These are phyloP conservation scores for Pollachius pollachius DNA, from an alignment of 2,113 vertebrate species.

Conservation along the genomic window DNA sequence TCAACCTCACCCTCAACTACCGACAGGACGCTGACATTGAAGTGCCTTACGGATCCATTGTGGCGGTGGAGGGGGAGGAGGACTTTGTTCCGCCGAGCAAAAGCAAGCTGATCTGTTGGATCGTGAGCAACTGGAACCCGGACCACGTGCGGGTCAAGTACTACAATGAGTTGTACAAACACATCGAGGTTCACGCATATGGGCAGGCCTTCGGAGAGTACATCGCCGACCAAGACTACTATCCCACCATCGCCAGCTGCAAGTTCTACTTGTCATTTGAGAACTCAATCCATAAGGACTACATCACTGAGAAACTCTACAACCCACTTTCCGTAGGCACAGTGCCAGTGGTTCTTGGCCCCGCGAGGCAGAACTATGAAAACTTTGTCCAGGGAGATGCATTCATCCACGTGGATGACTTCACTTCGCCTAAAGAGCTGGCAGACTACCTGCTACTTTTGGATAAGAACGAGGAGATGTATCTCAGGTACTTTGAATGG, in stretches of 20 bases:
- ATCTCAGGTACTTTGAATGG: slow-evolving; percentile 95
- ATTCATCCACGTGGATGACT: slow-evolving; percentile 96
- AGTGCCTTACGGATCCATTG: slow-evolving; percentile 95
- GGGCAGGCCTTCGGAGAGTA: slow-evolving; percentile 94
- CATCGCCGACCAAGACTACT: slow-evolving; percentile 87
- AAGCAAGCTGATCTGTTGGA: slow-evolving; percentile 93
- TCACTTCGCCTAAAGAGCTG: slow-evolving; percentile 88
- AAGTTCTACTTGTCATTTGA: slow-evolving; percentile 97
- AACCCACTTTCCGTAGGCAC: slow-evolving; percentile 91
- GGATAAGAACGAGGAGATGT: slow-evolving; percentile 91
- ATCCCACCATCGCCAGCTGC: slow-evolving; percentile 91
- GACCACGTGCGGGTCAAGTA: slow-evolving; percentile 91
- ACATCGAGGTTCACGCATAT: slow-evolving; percentile 90
- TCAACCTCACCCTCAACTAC: slow-evolving; percentile 94
- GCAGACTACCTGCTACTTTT: slow-evolving; percentile 91
- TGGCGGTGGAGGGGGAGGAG: slow-evolving; percentile 82
- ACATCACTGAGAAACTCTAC: slow-evolving; percentile 97
- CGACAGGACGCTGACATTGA: slow-evolving; percentile 93
- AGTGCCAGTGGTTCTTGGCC: slow-evolving; percentile 91
- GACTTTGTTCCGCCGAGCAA: slow-evolving; percentile 91
- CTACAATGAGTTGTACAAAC: slow-evolving; percentile 94
- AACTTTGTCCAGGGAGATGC: slow-evolving; percentile 93
- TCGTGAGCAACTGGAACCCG: slow-evolving; percentile 98
- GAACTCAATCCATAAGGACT: slow-evolving; percentile 97
- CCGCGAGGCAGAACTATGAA: slow-evolving; percentile 91